A percentile compares a stretch with the other conserved stretches of the same genome.
phyloP scores from a whole-genome alignment of 2,888 invertebrate species.

The Dastarcus helophoroides region DNA sequence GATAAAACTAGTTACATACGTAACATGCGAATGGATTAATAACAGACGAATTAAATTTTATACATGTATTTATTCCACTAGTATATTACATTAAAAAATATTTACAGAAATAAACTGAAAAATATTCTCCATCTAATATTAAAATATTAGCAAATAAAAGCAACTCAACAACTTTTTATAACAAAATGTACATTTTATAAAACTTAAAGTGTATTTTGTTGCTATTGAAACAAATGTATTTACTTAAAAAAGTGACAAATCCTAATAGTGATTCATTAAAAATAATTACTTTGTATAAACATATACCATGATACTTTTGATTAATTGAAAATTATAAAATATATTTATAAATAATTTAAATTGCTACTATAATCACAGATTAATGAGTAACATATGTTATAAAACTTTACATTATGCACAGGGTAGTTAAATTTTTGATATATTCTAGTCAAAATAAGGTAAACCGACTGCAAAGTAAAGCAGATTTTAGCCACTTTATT shows the following conservation, averaged over 20 bases:
- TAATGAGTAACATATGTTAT: conserved; percentile 21
- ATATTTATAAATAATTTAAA: conserved; percentile 14
- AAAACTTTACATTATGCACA: conserved; percentile 23
- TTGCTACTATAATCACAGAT: conserved; percentile 26
- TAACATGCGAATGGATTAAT: no score
- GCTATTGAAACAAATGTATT: conserved; percentile 1
- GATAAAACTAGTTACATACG: no score
- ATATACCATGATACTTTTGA: background rate
- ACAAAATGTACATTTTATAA: no score
- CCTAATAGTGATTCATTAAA: background rate
- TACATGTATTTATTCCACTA: conserved; percentile 14
- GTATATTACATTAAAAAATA: conserved; percentile 20
- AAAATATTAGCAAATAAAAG: conserved; percentile 1
- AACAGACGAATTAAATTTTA: no score
- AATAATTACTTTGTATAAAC: background rate
- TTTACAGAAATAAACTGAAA: conserved; percentile 14
- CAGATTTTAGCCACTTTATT: conserved; percentile 3
- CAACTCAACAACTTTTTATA: background rate
- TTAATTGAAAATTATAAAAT: conserved; percentile 10
- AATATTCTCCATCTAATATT: background rate
- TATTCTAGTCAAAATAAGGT: background rate
- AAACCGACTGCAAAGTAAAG: conserved; percentile 4
- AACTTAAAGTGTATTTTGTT: no score
- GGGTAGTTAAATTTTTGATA: conserved; percentile 11
- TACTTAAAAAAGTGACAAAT: no score